Conservation (phyloP, 2,888 invertebrate genomes). For the Molanna angustata region DNA sequence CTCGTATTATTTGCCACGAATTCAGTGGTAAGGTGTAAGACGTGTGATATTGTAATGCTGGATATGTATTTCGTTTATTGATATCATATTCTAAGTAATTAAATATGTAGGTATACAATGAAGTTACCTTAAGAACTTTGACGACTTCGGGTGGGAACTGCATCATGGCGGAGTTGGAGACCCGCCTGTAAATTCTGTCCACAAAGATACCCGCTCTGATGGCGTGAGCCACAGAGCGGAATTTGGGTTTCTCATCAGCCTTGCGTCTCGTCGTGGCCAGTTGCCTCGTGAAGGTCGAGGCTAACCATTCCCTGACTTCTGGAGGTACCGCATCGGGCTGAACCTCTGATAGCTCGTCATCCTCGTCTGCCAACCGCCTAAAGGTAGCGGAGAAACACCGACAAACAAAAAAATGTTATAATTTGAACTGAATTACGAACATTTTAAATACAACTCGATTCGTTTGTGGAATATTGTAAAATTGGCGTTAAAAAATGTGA, state of each 20-base stretch:
- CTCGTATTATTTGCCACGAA: too few relatives aligned
- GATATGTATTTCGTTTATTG: too few relatives aligned
- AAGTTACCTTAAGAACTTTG: constrained; percentile 75
- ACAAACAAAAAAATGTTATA: too few relatives aligned
- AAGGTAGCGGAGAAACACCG: too few relatives aligned
- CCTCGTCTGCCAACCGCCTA: constrained; percentile 84
- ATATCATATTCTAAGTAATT: too few relatives aligned
- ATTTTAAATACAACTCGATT: too few relatives aligned
- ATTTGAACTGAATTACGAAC: too few relatives aligned
- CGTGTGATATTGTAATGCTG: too few relatives aligned
- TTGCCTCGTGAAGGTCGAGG: constrained; percentile 92
- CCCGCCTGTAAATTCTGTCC: constrained; percentile 86
- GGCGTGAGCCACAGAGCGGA: constrained; percentile 93
- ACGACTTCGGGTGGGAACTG: constrained; percentile 87
- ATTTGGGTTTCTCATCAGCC: constrained; percentile 81
- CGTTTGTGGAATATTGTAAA: too few relatives aligned
- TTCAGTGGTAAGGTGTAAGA: too few relatives aligned
- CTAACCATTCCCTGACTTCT: constrained; percentile 95
- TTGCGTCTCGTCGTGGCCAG: constrained; percentile 73
- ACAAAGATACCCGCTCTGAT: constrained; percentile 96
- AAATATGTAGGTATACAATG: too few relatives aligned
- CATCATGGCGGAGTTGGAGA: constrained; percentile 74
- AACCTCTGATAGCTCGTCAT: constrained; percentile 93
- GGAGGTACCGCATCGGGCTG: constrained; percentile 95
- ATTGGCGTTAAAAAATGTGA: too few relatives aligned